Percentiles rank a stretch among this genome's conserved stretches.
phyloP scores from a whole-genome alignment of 2,888 invertebrate species.

The Unio pictorum region DNA sequence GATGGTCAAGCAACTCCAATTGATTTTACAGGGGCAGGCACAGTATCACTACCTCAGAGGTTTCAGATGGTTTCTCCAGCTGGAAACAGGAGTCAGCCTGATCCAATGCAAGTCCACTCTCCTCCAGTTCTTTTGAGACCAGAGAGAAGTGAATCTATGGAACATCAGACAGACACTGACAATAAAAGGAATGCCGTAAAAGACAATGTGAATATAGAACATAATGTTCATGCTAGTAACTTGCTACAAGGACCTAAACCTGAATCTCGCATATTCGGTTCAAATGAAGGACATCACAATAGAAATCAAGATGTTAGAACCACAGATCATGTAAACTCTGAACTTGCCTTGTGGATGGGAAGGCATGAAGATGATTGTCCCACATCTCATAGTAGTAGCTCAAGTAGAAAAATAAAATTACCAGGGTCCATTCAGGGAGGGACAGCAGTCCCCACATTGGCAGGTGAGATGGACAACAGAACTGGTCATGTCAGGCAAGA shows the following conservation, averaged over 20 bases:
- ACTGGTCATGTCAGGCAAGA: no score
- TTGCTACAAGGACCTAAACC: neutral
- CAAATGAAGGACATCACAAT: neutral
- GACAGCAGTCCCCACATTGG: neutral
- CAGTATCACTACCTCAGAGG: no score
- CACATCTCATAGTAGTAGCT: neutral
- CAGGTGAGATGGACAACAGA: neutral
- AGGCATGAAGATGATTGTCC: neutral
- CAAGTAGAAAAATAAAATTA: neutral
- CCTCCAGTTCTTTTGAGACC: constrained; percentile 3
- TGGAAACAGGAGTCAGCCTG: constrained; percentile 1
- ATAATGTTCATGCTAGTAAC: constrained; percentile 1
- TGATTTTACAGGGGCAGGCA: no score
- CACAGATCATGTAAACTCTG: constrained; percentile 1
- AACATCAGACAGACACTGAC: neutral
- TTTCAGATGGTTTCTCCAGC: neutral
- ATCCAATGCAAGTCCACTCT: neutral
- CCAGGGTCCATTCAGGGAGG: neutral
- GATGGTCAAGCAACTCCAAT: constrained; percentile 9
- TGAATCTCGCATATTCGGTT: neutral
- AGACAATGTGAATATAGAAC: neutral
- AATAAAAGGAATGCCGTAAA: neutral
- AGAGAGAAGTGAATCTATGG: neutral
- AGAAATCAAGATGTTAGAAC: neutral
- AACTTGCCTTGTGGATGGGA: neutral